Conservation (phyloP, 2,113 vertebrate species). For the Ondatra zibethicus region DNA sequence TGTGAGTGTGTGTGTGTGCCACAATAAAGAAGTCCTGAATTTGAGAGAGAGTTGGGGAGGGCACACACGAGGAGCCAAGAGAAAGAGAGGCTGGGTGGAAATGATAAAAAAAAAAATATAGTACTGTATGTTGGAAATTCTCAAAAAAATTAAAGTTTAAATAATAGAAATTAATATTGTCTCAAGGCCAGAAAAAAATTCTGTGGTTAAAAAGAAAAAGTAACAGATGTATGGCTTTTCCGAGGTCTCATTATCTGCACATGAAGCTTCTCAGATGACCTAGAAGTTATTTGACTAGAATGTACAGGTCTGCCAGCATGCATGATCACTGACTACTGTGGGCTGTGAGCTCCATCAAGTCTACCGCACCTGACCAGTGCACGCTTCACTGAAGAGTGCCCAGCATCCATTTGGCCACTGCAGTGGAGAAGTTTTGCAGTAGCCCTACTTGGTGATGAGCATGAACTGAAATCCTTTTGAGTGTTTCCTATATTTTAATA, state of each 20-base stretch:
- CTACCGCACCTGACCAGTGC: background rate
- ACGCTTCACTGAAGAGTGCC: background rate
- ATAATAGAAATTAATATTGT: background rate
- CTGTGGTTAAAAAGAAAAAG: slow-evolving; percentile 46
- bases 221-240: background rate
- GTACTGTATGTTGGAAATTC: background rate
- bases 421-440: background rate
- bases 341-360: background rate
- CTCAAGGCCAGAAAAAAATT: slow-evolving; percentile 37
- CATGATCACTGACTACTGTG: background rate
- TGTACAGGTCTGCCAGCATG: background rate
- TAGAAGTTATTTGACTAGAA: slow-evolving; percentile 29
- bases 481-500: slow-evolving; percentile 21
- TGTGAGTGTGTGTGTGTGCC: background rate
- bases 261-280: slow-evolving; percentile 16
- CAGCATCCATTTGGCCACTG: background rate
- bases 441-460: background rate
- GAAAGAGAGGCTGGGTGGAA: background rate
- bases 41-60: background rate
- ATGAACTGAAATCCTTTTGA: background rate
- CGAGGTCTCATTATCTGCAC: background rate
- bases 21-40: background rate
- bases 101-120: background rate
- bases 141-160: background rate
- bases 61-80: background rate